These are phyloP conservation scores for Pampus argenteus DNA, from an alignment of 2,797 vertebrate genomes.

Conservation along the genomic window DNA sequence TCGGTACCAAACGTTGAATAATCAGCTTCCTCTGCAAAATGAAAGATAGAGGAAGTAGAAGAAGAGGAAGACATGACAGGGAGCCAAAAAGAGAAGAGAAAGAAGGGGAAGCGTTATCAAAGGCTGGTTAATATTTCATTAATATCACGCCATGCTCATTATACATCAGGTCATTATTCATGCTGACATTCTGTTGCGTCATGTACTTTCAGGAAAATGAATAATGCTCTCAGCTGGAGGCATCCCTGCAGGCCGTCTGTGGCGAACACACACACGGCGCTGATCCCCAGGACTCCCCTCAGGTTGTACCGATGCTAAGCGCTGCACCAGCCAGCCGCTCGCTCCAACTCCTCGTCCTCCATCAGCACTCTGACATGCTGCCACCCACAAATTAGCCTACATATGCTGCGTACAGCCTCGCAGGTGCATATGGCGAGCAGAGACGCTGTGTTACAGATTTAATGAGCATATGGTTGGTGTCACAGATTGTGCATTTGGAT, in stretches of 20 bases:
- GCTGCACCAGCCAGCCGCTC: background rate
- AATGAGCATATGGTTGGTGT: slow-evolving; percentile 33
- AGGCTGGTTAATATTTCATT: slow-evolving; percentile 27
- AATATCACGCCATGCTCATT: slow-evolving; percentile 15
- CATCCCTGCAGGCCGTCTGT: slow-evolving; percentile 38
- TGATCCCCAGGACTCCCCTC: slow-evolving; percentile 36
- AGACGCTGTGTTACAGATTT: slow-evolving; percentile 13
- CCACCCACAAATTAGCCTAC: slow-evolving; percentile 24
- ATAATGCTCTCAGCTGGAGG: slow-evolving; percentile 52
- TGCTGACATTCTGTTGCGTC: slow-evolving; percentile 65
- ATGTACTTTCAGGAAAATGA: slow-evolving; percentile 38
- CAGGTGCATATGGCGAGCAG: slow-evolving; percentile 6
- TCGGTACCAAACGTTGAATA: slow-evolving; percentile 93
- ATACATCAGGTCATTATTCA: slow-evolving; percentile 33
- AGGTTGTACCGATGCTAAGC: slow-evolving; percentile 31
- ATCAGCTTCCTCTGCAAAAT: slow-evolving; percentile 92
- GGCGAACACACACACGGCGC: slow-evolving; percentile 24
- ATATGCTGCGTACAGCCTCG: background rate
- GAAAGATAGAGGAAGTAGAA: slow-evolving; percentile 42
- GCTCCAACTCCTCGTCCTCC: background rate
- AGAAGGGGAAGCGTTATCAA: slow-evolving; percentile 33
- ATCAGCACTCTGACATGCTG: slow-evolving; percentile 6
- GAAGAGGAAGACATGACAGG: slow-evolving; percentile 4
- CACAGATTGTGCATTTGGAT: background rate
- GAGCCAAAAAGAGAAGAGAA: slow-evolving; percentile 14